These are phyloP conservation scores for Campoletis sonorensis DNA, from an alignment of 1,140 invertebrate genomes.

Conservation along the genomic window DNA sequence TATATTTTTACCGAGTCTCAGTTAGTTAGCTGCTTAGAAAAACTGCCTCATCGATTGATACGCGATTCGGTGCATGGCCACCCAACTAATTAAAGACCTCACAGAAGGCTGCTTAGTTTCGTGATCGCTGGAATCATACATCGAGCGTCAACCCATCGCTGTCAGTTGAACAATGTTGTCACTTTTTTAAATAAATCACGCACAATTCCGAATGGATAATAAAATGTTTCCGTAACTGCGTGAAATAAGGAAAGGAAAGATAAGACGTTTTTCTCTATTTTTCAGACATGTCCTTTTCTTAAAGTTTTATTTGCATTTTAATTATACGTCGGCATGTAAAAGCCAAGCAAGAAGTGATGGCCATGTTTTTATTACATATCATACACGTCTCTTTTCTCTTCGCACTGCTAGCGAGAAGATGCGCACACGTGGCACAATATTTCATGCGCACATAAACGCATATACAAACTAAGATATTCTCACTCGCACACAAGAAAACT, in stretches of 20 bases:
- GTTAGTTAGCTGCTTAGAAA: too few species aligned
- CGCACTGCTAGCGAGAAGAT: background rate
- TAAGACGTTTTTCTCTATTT: background rate
- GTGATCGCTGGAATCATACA: too few species aligned
- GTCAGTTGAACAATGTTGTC: too few species aligned
- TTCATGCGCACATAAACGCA: background rate
- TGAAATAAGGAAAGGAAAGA: background rate
- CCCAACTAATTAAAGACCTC: too few species aligned
- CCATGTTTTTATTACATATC: background rate
- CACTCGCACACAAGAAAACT: background rate
- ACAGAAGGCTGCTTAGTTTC: too few species aligned
- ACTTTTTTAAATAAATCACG: too few species aligned
- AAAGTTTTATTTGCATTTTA: conserved; percentile 26
- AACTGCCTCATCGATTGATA: too few species aligned
- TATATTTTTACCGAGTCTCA: too few species aligned
- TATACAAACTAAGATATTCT: background rate
- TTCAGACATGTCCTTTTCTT: background rate
- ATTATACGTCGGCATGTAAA: background rate
- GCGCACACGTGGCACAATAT: background rate
- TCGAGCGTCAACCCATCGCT: too few species aligned
- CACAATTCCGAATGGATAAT: too few species aligned
- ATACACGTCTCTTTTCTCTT: background rate
- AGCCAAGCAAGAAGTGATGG: background rate
- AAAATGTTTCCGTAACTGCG: too few species aligned
- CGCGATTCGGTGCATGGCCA: too few species aligned